Evolutionary conservation across 1,140 invertebrate species (phyloP).

Genomic region (Drosophila oshimai): DNA sequence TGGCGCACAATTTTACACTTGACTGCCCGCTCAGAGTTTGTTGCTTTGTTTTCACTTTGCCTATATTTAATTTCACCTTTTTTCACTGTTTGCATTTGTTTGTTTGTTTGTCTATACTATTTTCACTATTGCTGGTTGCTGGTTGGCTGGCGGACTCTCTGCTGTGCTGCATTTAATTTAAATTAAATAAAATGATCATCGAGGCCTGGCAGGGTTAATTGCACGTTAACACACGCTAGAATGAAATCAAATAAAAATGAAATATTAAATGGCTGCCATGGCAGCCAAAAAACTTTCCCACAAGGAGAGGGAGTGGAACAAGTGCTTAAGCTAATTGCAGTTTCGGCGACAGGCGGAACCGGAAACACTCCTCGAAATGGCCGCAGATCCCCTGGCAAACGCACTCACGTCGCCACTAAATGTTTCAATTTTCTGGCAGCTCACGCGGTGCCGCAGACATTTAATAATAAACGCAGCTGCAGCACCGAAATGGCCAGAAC

Average conservation of each 20-base stretch:
- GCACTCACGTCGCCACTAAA: slow-evolving; percentile 64
- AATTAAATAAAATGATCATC: slow-evolving; percentile 64
- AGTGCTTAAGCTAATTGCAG: slow-evolving; percentile 72
- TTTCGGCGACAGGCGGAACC: slow-evolving; percentile 45
- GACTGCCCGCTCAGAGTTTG: slow-evolving; percentile 60
- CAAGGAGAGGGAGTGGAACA: not conserved
- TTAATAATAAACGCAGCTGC: slow-evolving; percentile 66
- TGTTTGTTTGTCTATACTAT: slow-evolving; percentile 72
- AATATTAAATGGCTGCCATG: slow-evolving; percentile 20
- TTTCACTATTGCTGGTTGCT: slow-evolving; percentile 68
- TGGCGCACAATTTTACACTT: slow-evolving; percentile 76
- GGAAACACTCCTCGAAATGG: slow-evolving; percentile 40
- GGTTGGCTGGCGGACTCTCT: slow-evolving; percentile 28
- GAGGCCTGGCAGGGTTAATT: slow-evolving; percentile 58
- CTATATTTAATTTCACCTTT: slow-evolving; percentile 81
- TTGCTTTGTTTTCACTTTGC: slow-evolving; percentile 61
- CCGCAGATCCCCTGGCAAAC: slow-evolving; percentile 38
- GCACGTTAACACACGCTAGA: slow-evolving; percentile 60
- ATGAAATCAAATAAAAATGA: slow-evolving; percentile 29
- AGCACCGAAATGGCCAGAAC: slow-evolving; percentile 16
- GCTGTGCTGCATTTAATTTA: slow-evolving; percentile 68
- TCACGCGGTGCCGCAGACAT: slow-evolving; percentile 60
- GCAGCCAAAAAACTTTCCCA: slow-evolving; percentile 11
- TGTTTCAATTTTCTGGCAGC: slow-evolving; percentile 76
- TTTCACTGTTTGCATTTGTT: slow-evolving; percentile 78